Evolutionary conservation across 2,113 vertebrate species (phyloP).

Genomic region (Apistogramma diplotaenia): DNA sequence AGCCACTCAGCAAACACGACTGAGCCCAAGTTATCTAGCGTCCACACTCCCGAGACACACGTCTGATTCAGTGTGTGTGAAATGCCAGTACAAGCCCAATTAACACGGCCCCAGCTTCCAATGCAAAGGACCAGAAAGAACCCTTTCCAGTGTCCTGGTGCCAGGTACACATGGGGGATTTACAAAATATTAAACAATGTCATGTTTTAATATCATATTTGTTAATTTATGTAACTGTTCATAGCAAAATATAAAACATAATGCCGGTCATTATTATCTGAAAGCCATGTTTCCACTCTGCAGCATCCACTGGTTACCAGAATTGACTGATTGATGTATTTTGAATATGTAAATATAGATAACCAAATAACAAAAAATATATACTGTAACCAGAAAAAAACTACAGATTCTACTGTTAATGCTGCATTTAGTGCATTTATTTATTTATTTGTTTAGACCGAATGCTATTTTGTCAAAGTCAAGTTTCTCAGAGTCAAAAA

Average conservation of each 20-base stretch:
- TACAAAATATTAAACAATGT: background rate
- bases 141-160: background rate
- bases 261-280: background rate
- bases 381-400: background rate
- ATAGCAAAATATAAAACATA: background rate
- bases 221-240: background rate
- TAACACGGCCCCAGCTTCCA: background rate
- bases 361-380: background rate
- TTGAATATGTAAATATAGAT: background rate
- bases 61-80: background rate
- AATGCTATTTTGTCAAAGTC: too few relatives aligned
- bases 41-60: background rate
- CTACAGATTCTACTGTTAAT: background rate
- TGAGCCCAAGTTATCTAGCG: background rate
- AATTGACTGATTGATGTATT: background rate
- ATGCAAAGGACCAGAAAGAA: background rate
- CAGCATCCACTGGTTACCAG: background rate
- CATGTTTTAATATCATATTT: background rate
- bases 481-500: too few relatives aligned
- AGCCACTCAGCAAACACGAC: background rate
- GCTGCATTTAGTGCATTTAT: background rate
- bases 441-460: background rate
- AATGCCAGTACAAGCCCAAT: background rate
- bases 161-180: background rate
- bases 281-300: background rate